Evolutionary conservation across 2,797 vertebrate genomes (phyloP).

Genomic region (Cichlasoma orientale): DNA sequence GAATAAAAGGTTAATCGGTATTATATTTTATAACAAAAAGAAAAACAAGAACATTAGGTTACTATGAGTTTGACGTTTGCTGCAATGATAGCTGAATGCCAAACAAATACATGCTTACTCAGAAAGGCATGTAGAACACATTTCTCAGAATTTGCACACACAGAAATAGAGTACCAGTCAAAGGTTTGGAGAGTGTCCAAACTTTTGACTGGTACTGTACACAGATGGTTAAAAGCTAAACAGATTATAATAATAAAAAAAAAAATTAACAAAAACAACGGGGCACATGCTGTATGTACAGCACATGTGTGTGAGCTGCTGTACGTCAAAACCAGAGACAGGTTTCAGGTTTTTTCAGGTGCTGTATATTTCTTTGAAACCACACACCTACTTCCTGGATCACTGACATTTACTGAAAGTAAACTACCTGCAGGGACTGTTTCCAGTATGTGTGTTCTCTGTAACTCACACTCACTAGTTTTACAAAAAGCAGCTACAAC

Average conservation of each 20-base stretch:
- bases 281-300: not conserved
- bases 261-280: not conserved
- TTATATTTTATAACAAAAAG: not conserved
- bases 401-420: conserved; percentile 31
- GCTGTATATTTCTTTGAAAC: conserved; percentile 32
- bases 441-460: conserved; percentile 1
- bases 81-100: not conserved
- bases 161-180: not conserved
- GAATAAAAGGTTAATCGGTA: accelerated
- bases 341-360: not conserved
- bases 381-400: conserved; percentile 49
- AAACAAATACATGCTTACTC: not conserved
- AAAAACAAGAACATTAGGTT: not conserved
- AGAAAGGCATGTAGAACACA: not conserved
- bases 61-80: not conserved
- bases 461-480: not conserved
- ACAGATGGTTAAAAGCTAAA: not conserved
- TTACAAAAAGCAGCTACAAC: not conserved
- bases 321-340: not conserved
- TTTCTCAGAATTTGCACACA: not conserved
- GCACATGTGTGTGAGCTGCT: not conserved
- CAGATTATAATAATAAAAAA: not conserved
- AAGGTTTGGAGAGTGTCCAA: no score
- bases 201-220: no score
- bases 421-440: not conserved